Conservation (phyloP, 2,888 invertebrate species). For the Carterocephalus palaemon region DNA sequence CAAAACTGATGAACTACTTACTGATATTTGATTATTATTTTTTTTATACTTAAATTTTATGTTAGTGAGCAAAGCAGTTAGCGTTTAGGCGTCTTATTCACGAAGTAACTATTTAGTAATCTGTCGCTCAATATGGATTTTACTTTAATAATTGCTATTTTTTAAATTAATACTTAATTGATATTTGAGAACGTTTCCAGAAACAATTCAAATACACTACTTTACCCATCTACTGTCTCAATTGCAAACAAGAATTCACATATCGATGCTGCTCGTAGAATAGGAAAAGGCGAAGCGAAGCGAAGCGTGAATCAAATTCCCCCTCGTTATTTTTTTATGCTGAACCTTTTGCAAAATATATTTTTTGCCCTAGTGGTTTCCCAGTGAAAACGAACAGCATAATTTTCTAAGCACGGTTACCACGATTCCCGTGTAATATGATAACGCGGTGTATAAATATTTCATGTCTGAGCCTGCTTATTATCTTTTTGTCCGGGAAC, state of each 20-base stretch:
- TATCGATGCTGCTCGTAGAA: no score
- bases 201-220: slow-evolving; percentile 42
- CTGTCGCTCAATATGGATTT: no score
- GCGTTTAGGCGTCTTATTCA: no score
- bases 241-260: slow-evolving; percentile 28
- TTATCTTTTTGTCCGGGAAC: slow-evolving; percentile 69
- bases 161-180: slow-evolving; percentile 47
- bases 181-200: slow-evolving; percentile 42
- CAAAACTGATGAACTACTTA: no score
- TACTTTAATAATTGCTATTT: no score
- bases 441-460: slow-evolving; percentile 75
- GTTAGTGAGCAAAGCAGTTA: no score
- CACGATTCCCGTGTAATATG: slow-evolving; percentile 77
- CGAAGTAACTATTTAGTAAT: no score
- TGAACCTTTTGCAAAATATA: slow-evolving; percentile 23
- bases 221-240: slow-evolving; percentile 25
- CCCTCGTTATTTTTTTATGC: slow-evolving; percentile 24
- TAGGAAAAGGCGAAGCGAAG: slow-evolving; percentile 34
- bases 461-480: slow-evolving; percentile 67
- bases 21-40: no score
- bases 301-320: slow-evolving; percentile 38
- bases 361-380: slow-evolving; percentile 48
- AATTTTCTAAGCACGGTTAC: slow-evolving; percentile 73
- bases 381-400: slow-evolving; percentile 72
- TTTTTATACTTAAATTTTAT: no score